These are phyloP conservation scores for Hydrolagus affinis DNA, from an alignment of 2,113 vertebrate species.

Conservation along the genomic window DNA sequence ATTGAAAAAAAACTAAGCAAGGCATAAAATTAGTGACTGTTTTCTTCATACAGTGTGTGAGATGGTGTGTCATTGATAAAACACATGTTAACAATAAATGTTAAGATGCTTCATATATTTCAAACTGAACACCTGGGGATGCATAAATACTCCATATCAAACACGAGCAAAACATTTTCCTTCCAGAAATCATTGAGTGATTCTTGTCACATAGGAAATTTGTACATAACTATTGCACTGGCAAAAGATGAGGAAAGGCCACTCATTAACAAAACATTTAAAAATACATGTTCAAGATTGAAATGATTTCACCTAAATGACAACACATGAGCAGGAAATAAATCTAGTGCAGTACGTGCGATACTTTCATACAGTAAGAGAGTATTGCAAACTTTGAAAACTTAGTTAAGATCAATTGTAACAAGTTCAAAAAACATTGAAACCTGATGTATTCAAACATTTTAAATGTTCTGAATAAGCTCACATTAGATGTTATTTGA, in stretches of 20 bases:
- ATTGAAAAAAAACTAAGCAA: conserved; percentile 3
- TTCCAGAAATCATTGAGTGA: background rate
- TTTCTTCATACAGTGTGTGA: background rate
- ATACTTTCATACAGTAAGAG: conserved; percentile 11
- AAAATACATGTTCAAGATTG: conserved; percentile 23
- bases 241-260: conserved; percentile 25
- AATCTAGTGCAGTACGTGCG: conserved; percentile 24
- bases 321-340: conserved; percentile 28
- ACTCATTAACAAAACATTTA: conserved; percentile 30
- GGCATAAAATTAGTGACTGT: conserved; percentile 17
- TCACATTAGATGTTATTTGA: background rate
- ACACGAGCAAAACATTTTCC: conserved; percentile 11
- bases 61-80: background rate
- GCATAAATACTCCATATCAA: conserved; percentile 29
- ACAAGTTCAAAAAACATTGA: conserved; percentile 7
- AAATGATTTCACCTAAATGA: conserved; percentile 17
- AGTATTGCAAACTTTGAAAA: conserved; percentile 14
- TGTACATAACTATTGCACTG: conserved; percentile 29
- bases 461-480: background rate
- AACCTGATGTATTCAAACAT: background rate
- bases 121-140: conserved; percentile 10
- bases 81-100: background rate
- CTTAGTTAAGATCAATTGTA: conserved; percentile 8
- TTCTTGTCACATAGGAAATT: background rate
- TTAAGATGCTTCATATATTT: conserved; percentile 16